Percentiles rank a stretch among this genome's conserved stretches.
Conservation (phyloP, 2,888 invertebrate genomes). For the Hemithea aestivaria region DNA sequence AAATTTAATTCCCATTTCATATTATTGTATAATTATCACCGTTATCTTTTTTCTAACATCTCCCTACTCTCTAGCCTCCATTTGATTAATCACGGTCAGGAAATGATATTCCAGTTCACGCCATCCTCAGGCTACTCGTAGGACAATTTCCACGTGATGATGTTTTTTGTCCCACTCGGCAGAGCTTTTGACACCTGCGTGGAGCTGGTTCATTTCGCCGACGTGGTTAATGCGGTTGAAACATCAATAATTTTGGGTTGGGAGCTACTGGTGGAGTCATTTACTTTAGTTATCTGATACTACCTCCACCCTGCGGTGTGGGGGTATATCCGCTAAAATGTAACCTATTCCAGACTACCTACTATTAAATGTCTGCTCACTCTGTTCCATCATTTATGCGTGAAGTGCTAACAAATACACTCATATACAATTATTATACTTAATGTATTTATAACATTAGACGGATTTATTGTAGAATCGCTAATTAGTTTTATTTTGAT, state of each 20-base stretch:
- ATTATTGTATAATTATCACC: no score
- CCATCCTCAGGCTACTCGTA: conserved; percentile 39
- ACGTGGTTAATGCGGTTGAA: conserved; percentile 50
- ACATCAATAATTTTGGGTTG: conserved; percentile 62
- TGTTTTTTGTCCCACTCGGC: conserved; percentile 67
- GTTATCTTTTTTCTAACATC: background rate
- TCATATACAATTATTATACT: no score
- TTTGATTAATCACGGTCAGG: conserved; percentile 3
- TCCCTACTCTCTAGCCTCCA: background rate
- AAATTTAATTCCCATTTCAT: no score
- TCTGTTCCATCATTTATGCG: no score
- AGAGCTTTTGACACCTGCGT: conserved; percentile 73
- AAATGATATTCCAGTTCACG: conserved; percentile 15
- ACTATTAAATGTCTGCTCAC: no score
- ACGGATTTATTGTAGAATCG: no score
- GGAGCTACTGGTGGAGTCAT: conserved; percentile 29
- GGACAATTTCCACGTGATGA: conserved; percentile 60
- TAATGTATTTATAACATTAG: no score
- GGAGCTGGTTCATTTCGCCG: conserved; percentile 63
- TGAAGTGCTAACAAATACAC: no score
- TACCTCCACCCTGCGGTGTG: no score
- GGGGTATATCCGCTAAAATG: no score
- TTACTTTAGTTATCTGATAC: conserved; percentile 2
- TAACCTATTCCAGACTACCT: no score
- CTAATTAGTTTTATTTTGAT: no score